Base-by-base conservation (phyloP, 2,888 invertebrate genomes). In the Cyclophora punctaria region DNA sequence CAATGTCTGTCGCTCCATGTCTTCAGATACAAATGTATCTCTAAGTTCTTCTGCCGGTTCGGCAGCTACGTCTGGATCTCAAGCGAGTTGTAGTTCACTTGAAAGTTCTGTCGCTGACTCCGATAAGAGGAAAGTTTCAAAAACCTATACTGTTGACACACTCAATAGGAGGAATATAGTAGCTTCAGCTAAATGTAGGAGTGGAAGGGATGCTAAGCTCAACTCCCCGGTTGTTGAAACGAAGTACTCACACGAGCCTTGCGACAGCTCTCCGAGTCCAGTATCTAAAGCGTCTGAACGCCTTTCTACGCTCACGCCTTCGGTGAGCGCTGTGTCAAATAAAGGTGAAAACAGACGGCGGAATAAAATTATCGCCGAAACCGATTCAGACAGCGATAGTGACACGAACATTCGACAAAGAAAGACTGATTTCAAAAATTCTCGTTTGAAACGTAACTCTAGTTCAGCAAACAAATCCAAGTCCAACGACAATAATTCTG, bases 151-250 rank as follows among this genome's bases (percentile, higher is more conserved):
- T 67, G 93, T 95, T 44, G 95, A 95, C 76, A 95, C 95, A 2
- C 93, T 95, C 57, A 96, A 96, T 75, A 90, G 96, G 48, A 94
- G 95, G 78, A 96, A 96, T 74, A 96, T 96, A 60, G 85, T 96
- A 48, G 95, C 96, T 34, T 96, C 95, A 46, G 95, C 96, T 1
- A 94, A 95, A 79, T 95, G 94, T 73, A 91, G 96, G 67, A 95
- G 95, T 74, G 96, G 95, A 4, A 90, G 92, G 63, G 94, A 94
- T 75, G 87, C 92, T 50, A 93, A 93, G 65, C 89, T 91, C 7
- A 92, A 93, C 47, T 93, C 93, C 44, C 92, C 94, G 45, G 89
- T 93, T 59, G 91, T 94, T 66, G 93, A 94, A 81, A 89, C 94
- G 57, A 93, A 93, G 71, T 92, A 93, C 76, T 88, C 91, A 54